phyloP scores from a whole-genome alignment of 2,797 vertebrate species.

The Schizopygopsis pylzovi region DNA sequence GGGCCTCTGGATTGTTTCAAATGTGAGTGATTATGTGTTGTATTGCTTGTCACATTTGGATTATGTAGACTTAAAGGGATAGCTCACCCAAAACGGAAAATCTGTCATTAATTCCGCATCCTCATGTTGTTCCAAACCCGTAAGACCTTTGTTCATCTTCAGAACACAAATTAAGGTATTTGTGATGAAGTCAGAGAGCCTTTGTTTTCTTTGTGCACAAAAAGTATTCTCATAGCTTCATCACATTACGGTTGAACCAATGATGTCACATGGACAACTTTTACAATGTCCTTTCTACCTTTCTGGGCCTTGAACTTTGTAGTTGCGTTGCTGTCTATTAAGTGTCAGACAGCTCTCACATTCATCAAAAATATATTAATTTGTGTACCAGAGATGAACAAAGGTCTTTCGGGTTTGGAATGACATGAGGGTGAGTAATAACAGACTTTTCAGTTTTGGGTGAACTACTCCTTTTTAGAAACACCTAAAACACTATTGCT shows the following conservation, averaged over 20 bases:
- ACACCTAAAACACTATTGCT: neutral
- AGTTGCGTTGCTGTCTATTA: too few relatives aligned
- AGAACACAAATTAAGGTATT: too few relatives aligned
- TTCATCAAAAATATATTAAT: too few relatives aligned
- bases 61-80: neutral
- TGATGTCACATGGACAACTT: neutral
- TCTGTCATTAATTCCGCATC: neutral
- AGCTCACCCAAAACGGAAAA: neutral
- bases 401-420: too few relatives aligned
- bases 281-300: neutral
- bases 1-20: neutral
- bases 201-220: neutral
- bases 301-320: neutral
- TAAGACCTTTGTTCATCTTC: neutral
- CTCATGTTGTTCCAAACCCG: neutral
- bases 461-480: neutral
- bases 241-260: neutral
- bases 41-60: neutral
- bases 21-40: neutral
- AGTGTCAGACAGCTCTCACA: too few relatives aligned
- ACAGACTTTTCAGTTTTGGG: too few relatives aligned
- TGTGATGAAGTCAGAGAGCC: too few relatives aligned
- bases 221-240: neutral
- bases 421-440: too few relatives aligned
- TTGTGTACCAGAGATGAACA: neutral